A percentile compares a stretch with the other conserved stretches of the same genome.
phyloP scores from a whole-genome alignment of 2,113 vertebrate species.

The Enhydra lutris region DNA sequence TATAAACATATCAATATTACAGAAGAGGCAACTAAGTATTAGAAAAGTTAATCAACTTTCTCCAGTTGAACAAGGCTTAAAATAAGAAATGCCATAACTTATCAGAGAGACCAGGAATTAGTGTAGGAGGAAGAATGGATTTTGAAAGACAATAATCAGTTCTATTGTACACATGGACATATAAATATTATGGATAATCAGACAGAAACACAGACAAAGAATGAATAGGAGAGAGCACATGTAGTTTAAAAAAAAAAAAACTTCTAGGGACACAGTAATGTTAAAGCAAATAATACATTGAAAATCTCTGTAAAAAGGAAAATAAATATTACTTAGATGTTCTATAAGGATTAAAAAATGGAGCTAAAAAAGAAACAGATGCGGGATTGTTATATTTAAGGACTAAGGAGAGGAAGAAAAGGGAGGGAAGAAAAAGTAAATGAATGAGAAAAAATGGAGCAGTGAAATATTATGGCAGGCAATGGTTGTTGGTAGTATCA shows the following conservation, averaged over 20 bases:
- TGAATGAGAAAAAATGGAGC: neutral
- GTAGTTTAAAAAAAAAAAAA: neutral
- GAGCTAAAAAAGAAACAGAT: neutral
- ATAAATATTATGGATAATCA: no score
- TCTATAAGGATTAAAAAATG: neutral
- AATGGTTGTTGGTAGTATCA: neutral
- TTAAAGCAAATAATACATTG: neutral
- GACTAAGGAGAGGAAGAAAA: neutral
- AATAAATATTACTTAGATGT: neutral
- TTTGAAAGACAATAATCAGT: neutral
- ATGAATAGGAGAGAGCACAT: neutral
- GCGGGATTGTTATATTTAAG: neutral
- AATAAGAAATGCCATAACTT: neutral
- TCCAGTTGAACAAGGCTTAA: neutral
- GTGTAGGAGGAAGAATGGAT: neutral
- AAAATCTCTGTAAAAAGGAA: neutral
- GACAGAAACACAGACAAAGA: neutral
- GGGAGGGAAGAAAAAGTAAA: neutral
- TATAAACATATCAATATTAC: neutral
- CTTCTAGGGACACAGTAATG: neutral
- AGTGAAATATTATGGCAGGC: neutral
- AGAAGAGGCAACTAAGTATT: neutral
- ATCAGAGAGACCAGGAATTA: neutral
- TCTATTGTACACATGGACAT: neutral
- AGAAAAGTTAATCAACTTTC: neutral